Evolutionary conservation across 1,140 invertebrate genomes (phyloP), one percentile per base, ranked within the genome.

Genomic region (Drosophila leontia): DNA sequence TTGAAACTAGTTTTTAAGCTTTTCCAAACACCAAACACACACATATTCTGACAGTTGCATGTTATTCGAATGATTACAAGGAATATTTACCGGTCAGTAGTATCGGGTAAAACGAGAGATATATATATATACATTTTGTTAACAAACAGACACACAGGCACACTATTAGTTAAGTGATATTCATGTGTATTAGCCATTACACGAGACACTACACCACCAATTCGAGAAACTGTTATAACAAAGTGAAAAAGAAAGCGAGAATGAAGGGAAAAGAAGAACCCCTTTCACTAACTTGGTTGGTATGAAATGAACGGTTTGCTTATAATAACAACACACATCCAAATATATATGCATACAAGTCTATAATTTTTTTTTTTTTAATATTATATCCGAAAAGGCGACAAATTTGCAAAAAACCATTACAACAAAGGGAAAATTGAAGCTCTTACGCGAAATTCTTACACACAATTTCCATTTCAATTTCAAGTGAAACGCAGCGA

Each of bases 271-370:
- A 41, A 47, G 39, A 12, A 37, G n/a, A 58, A 29, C 8, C 72
- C 74, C 61, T 75, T 80, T 80, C 63, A 63, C 77, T 83, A 80
- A 88, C 80, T 83, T 84, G 85, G 78, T 84, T 88, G 85, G 85
- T 81, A 90, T 75, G 74, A 88, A 88, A 84, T 71, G 59, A 81
- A 88, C 80, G 81, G 85, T 90, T 84, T 90, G 80, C 84, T 80
- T 88, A 80, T 83, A 76, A 87, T 88, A 88, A 80, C 75, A 88
- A 80, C 68, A 82, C 70, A 39, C 51, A 55, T 55, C 51, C 51
- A 39, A 37, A 37, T 39, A 68, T 44, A 50, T 47, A 59, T 55
- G 15, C 58, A 74, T 37, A 65, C 29, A 37, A 47, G 58, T 63
- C 5, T 17, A 19, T 29, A 29, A 1, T 23, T 13, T 12, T 23